Evolutionary conservation across 2,113 vertebrate genomes (phyloP).

Genomic region (Turdus rufiventris): DNA sequence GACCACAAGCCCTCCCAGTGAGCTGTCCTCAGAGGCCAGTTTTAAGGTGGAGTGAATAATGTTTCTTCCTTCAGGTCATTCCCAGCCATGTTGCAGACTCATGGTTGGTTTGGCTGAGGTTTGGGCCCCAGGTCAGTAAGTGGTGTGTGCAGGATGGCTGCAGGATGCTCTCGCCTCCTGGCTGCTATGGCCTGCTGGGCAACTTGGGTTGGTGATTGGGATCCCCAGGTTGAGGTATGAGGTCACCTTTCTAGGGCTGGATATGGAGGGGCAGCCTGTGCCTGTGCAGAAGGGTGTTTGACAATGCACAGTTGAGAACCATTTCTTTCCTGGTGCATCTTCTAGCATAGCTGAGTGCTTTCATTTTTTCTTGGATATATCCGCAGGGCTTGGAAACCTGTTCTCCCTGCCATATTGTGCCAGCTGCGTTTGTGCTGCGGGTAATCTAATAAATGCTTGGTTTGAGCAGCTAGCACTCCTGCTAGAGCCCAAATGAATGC

Average conservation of each 20-base stretch:
- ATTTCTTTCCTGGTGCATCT: background rate
- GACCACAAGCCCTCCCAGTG: background rate
- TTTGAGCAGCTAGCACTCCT: slow-evolving; percentile 51
- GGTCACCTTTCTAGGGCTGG: background rate
- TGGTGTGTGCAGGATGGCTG: background rate
- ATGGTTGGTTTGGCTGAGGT: background rate
- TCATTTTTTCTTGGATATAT: background rate
- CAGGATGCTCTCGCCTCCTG: background rate
- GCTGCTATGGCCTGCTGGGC: accelerated
- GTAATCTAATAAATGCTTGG: slow-evolving; percentile 45
- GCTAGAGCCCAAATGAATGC: slow-evolving; percentile 55
- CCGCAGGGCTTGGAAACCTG: background rate
- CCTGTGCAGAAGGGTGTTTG: background rate
- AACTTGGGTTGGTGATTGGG: background rate
- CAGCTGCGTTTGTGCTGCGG: slow-evolving; percentile 5
- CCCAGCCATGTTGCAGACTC: background rate
- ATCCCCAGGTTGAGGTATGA: background rate
- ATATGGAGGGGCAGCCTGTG: background rate
- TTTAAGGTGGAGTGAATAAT: background rate
- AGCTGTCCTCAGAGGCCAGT: background rate
- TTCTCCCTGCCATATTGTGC: slow-evolving; percentile 30
- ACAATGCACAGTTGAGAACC: background rate
- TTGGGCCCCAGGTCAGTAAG: background rate
- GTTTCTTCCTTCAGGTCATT: background rate
- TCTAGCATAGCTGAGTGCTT: background rate